Percentiles rank a stretch among this genome's conserved stretches.
phyloP scores from a whole-genome alignment of 2,113 vertebrate genomes.

The Antechinus stuartii region DNA sequence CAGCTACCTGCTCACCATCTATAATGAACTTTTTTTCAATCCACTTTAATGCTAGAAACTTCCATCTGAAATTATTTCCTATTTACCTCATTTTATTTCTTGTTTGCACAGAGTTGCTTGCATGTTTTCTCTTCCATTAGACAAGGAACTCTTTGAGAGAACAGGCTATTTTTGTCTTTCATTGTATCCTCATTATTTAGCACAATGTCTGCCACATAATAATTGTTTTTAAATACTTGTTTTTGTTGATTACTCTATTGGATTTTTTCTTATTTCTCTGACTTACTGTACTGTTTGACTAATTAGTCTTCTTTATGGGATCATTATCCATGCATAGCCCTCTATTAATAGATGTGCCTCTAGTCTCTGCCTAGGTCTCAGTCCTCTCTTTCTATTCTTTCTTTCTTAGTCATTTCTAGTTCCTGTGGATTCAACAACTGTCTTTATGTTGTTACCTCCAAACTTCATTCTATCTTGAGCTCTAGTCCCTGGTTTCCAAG shows the following conservation, averaged over 20 bases:
- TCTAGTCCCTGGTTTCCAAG: not conserved
- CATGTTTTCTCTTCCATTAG: not conserved
- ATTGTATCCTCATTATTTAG: not conserved
- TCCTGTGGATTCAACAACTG: not conserved
- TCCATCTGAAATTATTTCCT: not conserved
- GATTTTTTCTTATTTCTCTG: not conserved
- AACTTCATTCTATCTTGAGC: not conserved
- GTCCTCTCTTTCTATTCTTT: not conserved
- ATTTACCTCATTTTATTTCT: not conserved
- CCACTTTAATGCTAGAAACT: not conserved
- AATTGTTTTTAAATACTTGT: not conserved
- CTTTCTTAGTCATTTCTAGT: not conserved
- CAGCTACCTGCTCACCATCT: not conserved
- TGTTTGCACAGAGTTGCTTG: not conserved
- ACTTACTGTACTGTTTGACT: not conserved
- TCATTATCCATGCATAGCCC: not conserved
- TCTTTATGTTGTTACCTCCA: not conserved
- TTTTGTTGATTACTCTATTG: not conserved
- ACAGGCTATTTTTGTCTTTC: not conserved
- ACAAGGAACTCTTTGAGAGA: not conserved
- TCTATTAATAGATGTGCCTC: not conserved
- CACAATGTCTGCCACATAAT: not conserved
- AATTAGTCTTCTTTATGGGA: not conserved
- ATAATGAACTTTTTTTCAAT: not conserved
- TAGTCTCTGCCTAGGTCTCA: not conserved